Evolutionary conservation across 2,113 vertebrate species (phyloP), one percentile per base, ranked within the genome.

Genomic region (Cochlearius cochlearius): DNA sequence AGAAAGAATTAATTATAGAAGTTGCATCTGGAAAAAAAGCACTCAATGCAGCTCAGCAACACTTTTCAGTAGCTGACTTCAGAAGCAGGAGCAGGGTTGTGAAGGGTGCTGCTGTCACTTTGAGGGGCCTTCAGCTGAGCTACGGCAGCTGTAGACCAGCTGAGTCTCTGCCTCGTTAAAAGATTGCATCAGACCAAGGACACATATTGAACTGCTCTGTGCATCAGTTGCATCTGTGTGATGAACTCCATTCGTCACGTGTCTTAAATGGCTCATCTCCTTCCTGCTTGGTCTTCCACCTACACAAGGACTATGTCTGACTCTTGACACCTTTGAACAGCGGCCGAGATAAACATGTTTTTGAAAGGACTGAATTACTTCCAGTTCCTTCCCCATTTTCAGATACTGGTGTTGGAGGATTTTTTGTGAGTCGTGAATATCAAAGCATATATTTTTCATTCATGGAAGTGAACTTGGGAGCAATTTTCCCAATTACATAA

Each of bases 281-380:
- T 32, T 45, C 71, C 38, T 38, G 7, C 55, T 55, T 38, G 36
- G 43, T 32, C 41, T 66, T 49, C 41, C 15, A 41, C 32, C 47
- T 12, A 9, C 1, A 0, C 53, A 36, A 58, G 43, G 55, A 15
- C 8, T 12, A 2, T 19, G 36, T 34, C 47, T 58, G 50, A 18
- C 19, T 77, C 15, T 23, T 13, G 30, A 59, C 17, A 59, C 18
- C 43, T 86, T 56, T 62, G 43, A 81, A 47, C 7, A 18, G 8
- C 0, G 0, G 43, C 41, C 1, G 0, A 83, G 53, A 30, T 16
- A n/a, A 71, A 71, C 2, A 5, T 12, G 22, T 6, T 27, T 77
- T 62, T 47, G n/a, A 68, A 62, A 58, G 55, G 64, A 16, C 16
- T n/a, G 15, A 34, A 67, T 29, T 66, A 7, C 10, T 71, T 60